Percentiles rank a stretch among this genome's conserved stretches.
phyloP scores from a whole-genome alignment of 1,140 invertebrate genomes.

The Physella acuta region DNA sequence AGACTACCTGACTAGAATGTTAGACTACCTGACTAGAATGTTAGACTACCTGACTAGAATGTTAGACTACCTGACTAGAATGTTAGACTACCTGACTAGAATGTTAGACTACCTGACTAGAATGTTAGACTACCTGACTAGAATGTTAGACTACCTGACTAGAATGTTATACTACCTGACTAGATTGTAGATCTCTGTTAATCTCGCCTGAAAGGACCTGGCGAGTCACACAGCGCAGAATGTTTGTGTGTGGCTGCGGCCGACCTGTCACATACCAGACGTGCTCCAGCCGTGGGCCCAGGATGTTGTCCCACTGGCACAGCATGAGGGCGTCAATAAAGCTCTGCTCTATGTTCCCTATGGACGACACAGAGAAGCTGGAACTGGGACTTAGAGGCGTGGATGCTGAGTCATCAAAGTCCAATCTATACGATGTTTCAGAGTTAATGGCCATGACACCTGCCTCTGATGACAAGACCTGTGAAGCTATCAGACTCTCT shows the following conservation, averaged over 20 bases:
- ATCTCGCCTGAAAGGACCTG: conserved; percentile 52
- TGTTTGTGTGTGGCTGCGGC: conserved; percentile 25
- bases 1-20: no score
- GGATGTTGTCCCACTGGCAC: conserved; percentile 52
- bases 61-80: no score
- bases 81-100: no score
- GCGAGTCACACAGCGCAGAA: conserved; percentile 37
- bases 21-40: no score
- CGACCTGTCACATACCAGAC: conserved; percentile 41
- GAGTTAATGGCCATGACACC: conserved; percentile 14
- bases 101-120: no score
- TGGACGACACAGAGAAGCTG: conserved; percentile 32
- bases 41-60: no score
- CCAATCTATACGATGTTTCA: background rate
- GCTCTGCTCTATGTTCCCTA: conserved; percentile 33
- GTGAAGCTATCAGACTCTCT: background rate
- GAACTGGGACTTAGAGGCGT: conserved; percentile 46
- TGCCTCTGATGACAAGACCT: conserved; percentile 4
- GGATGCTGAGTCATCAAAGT: background rate
- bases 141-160: no score
- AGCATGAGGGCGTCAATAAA: conserved; percentile 43
- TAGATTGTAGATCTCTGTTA: conserved; percentile 39
- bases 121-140: no score
- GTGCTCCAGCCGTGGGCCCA: conserved; percentile 48
- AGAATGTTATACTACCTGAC: no score